Percentiles rank a stretch among this genome's conserved stretches.
phyloP scores from a whole-genome alignment of 2,888 invertebrate species.

The Athrips mouffetella region DNA sequence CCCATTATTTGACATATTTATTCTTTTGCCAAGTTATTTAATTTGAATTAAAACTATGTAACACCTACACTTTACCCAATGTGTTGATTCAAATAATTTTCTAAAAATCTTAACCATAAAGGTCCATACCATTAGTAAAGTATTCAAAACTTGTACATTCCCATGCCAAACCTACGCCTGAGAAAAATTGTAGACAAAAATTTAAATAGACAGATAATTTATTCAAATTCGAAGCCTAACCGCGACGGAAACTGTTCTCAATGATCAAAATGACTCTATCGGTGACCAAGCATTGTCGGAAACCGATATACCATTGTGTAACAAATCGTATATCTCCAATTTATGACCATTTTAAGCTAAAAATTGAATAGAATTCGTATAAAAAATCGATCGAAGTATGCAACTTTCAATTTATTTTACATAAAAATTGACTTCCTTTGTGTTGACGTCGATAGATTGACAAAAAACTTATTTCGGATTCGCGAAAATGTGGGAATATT shows the following conservation, averaged over 20 bases:
- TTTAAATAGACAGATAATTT: constrained; percentile 31
- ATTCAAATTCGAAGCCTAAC: constrained; percentile 44
- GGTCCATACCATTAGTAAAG: not conserved
- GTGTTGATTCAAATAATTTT: not conserved
- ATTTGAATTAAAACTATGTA: not conserved
- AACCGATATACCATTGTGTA: constrained; percentile 36
- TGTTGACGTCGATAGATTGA: not conserved
- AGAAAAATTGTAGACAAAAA: constrained; percentile 15
- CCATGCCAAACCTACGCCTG: not conserved
- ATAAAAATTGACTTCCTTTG: constrained; percentile 14
- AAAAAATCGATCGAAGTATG: constrained; percentile 23
- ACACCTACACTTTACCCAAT: not conserved
- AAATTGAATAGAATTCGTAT: constrained; percentile 52
- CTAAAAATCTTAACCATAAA: not conserved
- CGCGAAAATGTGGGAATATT: constrained; percentile 15
- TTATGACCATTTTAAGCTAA: constrained; percentile 39
- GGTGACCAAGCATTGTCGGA: constrained; percentile 40
- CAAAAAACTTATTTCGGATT: constrained; percentile 11
- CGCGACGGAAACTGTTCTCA: constrained; percentile 31
- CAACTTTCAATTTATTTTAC: constrained; percentile 13
- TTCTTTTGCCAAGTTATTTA: too few species aligned
- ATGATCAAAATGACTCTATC: constrained; percentile 51
- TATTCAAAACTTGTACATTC: constrained; percentile 4
- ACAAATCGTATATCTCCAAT: constrained; percentile 44
- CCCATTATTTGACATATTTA: too few species aligned